These are phyloP conservation scores for Drosophila aff. DNA, from an alignment of 1,140 invertebrate species.

Conservation along the genomic window DNA sequence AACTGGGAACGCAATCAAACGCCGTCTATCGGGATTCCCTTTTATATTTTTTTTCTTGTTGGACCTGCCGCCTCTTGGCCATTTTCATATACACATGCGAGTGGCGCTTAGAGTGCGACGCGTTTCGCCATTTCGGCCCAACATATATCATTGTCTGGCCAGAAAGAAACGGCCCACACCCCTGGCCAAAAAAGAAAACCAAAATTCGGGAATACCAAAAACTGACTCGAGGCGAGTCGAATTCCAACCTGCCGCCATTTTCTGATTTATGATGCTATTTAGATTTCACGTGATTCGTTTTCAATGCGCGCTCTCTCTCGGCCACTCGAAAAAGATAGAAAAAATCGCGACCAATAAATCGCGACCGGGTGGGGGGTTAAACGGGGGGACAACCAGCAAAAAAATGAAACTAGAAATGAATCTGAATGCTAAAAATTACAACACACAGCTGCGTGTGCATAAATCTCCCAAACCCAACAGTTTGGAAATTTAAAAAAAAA, in stretches of 20 bases:
- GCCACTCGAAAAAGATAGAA: conserved; percentile 71
- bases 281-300: conserved; percentile 83
- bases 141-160: conserved; percentile 81
- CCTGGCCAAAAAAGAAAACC: conserved; percentile 22
- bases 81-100: conserved; percentile 82
- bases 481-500: conserved; percentile 42
- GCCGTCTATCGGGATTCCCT: conserved; percentile 69
- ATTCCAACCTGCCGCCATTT: conserved; percentile 81
- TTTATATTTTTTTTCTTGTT: conserved; percentile 5
- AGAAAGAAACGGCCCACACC: conserved; percentile 21
- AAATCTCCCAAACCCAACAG: conserved; percentile 60
- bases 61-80: conserved; percentile 51
- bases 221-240: conserved; percentile 56
- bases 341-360: conserved; percentile 80
- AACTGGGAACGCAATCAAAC: conserved; percentile 66
- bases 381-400: conserved; percentile 22
- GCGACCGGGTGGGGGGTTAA: conserved; percentile 9
- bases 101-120: conserved; percentile 48
- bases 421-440: conserved; percentile 76
- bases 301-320: conserved; percentile 69
- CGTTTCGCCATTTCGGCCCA: conserved; percentile 60
- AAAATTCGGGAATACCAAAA: conserved; percentile 60
- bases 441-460: conserved; percentile 82
- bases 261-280: conserved; percentile 84
- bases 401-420: conserved; percentile 60